A percentile compares a stretch with the other conserved stretches of the same genome.
phyloP scores from a whole-genome alignment of 2,113 vertebrate species.

The Galemys pyrenaicus region DNA sequence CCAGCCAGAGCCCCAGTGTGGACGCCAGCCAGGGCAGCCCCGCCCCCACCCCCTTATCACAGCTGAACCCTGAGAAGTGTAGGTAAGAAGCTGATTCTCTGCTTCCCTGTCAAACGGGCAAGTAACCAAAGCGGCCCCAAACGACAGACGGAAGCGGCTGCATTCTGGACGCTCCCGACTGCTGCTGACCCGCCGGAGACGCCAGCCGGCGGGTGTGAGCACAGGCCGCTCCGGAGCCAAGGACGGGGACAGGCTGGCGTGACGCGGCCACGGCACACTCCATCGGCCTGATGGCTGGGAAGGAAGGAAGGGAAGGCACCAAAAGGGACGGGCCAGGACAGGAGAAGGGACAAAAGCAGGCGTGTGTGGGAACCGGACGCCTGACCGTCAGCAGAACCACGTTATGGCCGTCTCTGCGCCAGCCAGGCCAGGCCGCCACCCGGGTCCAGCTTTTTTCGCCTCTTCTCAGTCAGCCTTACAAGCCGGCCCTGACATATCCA shows the following conservation, averaged over 20 bases:
- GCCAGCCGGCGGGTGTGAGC: neutral
- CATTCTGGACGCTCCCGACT: neutral
- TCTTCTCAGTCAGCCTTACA: conserved; percentile 22
- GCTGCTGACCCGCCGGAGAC: neutral
- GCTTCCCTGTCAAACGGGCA: neutral
- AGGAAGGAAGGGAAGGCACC: neutral
- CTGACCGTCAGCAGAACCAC: neutral
- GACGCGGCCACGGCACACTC: neutral
- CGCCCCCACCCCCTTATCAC: neutral
- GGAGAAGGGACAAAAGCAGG: neutral
- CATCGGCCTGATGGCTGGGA: neutral
- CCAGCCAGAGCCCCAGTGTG: neutral
- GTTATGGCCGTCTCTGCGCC: neutral
- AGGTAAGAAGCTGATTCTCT: neutral
- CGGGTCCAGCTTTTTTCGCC: neutral
- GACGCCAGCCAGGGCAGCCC: neutral
- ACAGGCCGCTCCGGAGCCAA: neutral
- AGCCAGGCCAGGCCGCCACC: neutral
- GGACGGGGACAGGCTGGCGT: neutral
- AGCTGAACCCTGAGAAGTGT: neutral
- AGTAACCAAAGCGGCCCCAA: neutral
- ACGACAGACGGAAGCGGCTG: neutral
- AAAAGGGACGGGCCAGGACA: neutral
- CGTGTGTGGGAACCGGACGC: rapidly evolving
- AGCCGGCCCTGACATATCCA: conserved; percentile 1